These are phyloP conservation scores for Branchinecta lynchi DNA, from an alignment of 1,140 invertebrate species.

Conservation along the genomic window DNA sequence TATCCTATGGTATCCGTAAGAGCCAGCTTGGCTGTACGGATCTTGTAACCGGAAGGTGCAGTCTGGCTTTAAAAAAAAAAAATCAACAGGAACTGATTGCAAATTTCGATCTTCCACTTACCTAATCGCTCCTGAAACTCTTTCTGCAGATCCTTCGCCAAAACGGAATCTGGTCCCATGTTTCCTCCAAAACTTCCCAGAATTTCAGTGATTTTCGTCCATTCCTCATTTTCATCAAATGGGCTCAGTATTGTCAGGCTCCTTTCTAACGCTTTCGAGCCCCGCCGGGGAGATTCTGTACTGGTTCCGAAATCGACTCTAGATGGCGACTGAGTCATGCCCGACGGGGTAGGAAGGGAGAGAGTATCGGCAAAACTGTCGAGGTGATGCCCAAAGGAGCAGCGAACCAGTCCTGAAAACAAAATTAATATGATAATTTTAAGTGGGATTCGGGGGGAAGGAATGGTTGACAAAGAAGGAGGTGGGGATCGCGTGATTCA, in stretches of 20 bases:
- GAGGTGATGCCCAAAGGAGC: not conserved
- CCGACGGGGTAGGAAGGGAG: not conserved
- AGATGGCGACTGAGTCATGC: not conserved
- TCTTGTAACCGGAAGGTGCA: too few relatives aligned
- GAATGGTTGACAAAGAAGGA: too few relatives aligned
- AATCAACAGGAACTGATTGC: too few relatives aligned
- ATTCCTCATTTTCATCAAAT: conserved; percentile 82
- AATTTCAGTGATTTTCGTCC: conserved; percentile 85
- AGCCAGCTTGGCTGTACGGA: too few relatives aligned
- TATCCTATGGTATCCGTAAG: too few relatives aligned
- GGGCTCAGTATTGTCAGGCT: conserved; percentile 57
- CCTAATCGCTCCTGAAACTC: conserved; percentile 57
- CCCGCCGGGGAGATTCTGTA: not conserved
- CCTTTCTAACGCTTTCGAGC: not conserved
- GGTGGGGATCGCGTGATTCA: too few relatives aligned
- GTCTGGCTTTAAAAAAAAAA: too few relatives aligned
- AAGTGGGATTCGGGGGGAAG: too few relatives aligned
- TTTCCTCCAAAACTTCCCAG: conserved; percentile 67
- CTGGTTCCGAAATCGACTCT: not conserved
- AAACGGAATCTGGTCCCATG: conserved; percentile 38
- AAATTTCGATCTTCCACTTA: conserved; percentile 24
- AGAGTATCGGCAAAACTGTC: not conserved
- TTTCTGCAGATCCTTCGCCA: conserved; percentile 62
- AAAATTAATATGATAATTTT: not conserved
- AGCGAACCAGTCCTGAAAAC: not conserved